phyloP scores from a whole-genome alignment of 2,888 invertebrate species.

The Athalia rosae region DNA sequence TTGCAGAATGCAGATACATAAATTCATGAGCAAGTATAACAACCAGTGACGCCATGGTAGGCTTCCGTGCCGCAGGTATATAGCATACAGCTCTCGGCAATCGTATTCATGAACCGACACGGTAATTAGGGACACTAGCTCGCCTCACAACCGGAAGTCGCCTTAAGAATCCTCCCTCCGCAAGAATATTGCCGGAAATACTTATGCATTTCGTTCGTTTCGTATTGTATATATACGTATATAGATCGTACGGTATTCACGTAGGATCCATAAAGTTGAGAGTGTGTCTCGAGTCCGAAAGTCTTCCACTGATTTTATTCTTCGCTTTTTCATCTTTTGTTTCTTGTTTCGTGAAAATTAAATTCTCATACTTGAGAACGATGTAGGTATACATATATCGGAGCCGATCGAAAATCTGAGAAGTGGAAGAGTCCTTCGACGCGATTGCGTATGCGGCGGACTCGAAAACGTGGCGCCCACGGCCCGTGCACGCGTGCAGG shows the following conservation, averaged over 20 bases:
- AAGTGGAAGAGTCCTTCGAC: too few species aligned
- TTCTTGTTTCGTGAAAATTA: too few species aligned
- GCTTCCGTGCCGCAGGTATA: slow-evolving; percentile 66
- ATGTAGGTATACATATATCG: too few species aligned
- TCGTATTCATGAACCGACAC: slow-evolving; percentile 74
- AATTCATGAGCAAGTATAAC: slow-evolving; percentile 72
- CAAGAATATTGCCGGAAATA: slow-evolving; percentile 70
- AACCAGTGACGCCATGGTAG: slow-evolving; percentile 73
- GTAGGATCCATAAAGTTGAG: too few species aligned
- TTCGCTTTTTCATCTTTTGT: too few species aligned
- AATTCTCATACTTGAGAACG: too few species aligned
- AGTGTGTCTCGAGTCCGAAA: too few species aligned
- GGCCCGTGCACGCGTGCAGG: too few species aligned
- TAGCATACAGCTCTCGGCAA: slow-evolving; percentile 62
- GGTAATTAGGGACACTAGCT: slow-evolving; percentile 74
- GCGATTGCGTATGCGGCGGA: too few species aligned
- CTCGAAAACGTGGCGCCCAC: too few species aligned
- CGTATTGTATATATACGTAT: slow-evolving; percentile 50
- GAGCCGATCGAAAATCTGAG: too few species aligned
- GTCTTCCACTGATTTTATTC: too few species aligned
- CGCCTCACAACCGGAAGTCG: slow-evolving; percentile 72
- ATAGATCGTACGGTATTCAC: neutral
- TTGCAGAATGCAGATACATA: slow-evolving; percentile 73
- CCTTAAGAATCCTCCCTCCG: slow-evolving; percentile 70
- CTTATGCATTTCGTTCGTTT: slow-evolving; percentile 72